phyloP scores from a whole-genome alignment of 1,140 invertebrate genomes.

The Solen grandis region DNA sequence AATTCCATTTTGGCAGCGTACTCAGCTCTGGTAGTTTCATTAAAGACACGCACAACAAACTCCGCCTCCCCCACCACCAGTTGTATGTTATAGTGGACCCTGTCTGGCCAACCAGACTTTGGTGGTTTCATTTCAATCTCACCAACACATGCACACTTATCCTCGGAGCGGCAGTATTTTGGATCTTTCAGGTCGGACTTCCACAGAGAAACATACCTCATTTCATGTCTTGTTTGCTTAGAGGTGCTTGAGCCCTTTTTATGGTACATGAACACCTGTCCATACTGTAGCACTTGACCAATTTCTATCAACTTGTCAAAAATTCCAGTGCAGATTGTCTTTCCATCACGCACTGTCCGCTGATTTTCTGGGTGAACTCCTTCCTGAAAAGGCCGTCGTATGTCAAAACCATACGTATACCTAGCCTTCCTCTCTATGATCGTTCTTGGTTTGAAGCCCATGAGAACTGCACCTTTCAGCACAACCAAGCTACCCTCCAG shows the following conservation, averaged over 20 bases:
- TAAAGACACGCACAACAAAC: neutral
- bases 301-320: conserved; percentile 27
- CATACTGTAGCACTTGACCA: conserved; percentile 12
- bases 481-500: conserved; percentile 9
- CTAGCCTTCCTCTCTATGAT: neutral
- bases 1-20: neutral
- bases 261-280: neutral
- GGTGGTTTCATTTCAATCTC: conserved; percentile 24
- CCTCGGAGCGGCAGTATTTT: conserved; percentile 5
- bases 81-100: neutral
- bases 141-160: neutral
- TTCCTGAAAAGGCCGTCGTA: neutral
- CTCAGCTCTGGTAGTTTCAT: neutral
- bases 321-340: neutral
- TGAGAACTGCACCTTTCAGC: conserved; percentile 32
- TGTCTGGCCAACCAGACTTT: conserved; percentile 9
- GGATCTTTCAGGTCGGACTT: neutral
- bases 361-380: neutral
- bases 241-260: neutral
- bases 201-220: neutral
- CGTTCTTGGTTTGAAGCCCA: conserved; percentile 16
- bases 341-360: neutral
- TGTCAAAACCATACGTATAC: conserved; percentile 27
- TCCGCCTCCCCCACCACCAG: neutral
- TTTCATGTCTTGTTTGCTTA: neutral